Percentiles rank a stretch among this genome's conserved stretches.
Evolutionary conservation across 2,888 invertebrate genomes (phyloP).

Genomic region (Xanthorhoe designata): DNA sequence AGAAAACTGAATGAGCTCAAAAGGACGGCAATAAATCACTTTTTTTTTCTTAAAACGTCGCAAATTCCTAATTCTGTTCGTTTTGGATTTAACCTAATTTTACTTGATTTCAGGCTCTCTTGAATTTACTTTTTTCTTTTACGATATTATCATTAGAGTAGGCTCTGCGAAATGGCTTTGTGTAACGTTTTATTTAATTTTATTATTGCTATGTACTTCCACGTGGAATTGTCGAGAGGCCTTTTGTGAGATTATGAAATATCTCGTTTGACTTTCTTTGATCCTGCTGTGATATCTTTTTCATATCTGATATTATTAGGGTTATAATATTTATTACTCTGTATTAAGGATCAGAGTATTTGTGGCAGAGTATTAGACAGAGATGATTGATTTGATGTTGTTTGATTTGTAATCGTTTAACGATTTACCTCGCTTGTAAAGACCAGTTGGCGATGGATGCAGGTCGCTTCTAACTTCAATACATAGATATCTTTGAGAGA

Average conservation of each 20-base stretch:
- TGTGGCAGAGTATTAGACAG: no score
- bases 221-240: neutral
- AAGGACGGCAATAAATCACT: slow-evolving; percentile 56
- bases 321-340: no score
- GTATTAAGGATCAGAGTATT: no score
- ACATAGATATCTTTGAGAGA: no score
- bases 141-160: slow-evolving; percentile 43
- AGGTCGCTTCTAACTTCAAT: no score
- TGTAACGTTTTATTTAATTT: slow-evolving; percentile 30
- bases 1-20: slow-evolving; percentile 53
- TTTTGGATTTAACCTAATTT: slow-evolving; percentile 63
- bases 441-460: no score
- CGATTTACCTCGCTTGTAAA: no score
- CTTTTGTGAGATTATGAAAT: slow-evolving; percentile 1
- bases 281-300: no score
- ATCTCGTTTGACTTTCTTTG: neutral
- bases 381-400: no score
- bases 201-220: slow-evolving; percentile 24
- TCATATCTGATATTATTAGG: no score
- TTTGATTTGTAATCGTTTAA: no score
- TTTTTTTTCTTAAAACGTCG: slow-evolving; percentile 50
- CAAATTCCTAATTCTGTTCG: slow-evolving; percentile 49
- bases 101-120: slow-evolving; percentile 63
- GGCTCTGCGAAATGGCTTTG: slow-evolving; percentile 30
- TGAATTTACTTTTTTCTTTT: slow-evolving; percentile 55